Conservation (phyloP, 2,797 vertebrate species). For the Bradypodion ventrale region DNA sequence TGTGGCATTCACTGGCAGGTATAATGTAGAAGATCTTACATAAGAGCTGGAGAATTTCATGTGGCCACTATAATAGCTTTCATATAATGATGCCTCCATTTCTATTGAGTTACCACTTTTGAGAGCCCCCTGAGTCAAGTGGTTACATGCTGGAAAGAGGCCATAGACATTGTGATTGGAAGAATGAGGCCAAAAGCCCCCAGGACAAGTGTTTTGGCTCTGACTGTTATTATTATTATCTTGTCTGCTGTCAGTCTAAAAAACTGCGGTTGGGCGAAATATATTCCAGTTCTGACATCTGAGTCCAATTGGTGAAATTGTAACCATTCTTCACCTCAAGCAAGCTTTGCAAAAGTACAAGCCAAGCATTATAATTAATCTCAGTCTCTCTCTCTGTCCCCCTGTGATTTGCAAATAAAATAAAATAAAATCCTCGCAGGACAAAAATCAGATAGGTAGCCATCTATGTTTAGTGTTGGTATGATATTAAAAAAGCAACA, state of each 20-base stretch:
- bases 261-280: slow-evolving; percentile 59
- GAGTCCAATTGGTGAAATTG: slow-evolving; percentile 57
- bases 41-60: background rate
- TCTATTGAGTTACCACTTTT: background rate
- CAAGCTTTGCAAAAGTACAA: slow-evolving; percentile 56
- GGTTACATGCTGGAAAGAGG: background rate
- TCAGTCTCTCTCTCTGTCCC: slow-evolving; percentile 58
- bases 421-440: slow-evolving; percentile 58
- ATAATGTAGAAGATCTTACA: slow-evolving; percentile 13
- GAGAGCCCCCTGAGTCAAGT: background rate
- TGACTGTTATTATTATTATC: background rate
- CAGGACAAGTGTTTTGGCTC: background rate
- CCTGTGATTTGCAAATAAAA: slow-evolving; percentile 58
- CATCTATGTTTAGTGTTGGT: slow-evolving; percentile 41
- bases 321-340: slow-evolving; percentile 60
- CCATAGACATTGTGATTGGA: background rate
- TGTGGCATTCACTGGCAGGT: slow-evolving; percentile 7
- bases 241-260: slow-evolving; percentile 56
- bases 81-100: background rate
- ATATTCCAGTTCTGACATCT: slow-evolving; percentile 67
- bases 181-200: background rate
- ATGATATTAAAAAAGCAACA: slow-evolving; percentile 14
- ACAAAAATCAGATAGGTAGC: slow-evolving; percentile 57
- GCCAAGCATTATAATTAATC: slow-evolving; percentile 69
- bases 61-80: background rate